Evolutionary conservation across 2,113 vertebrate species (phyloP).

Genomic region (Gopherus flavomarginatus): DNA sequence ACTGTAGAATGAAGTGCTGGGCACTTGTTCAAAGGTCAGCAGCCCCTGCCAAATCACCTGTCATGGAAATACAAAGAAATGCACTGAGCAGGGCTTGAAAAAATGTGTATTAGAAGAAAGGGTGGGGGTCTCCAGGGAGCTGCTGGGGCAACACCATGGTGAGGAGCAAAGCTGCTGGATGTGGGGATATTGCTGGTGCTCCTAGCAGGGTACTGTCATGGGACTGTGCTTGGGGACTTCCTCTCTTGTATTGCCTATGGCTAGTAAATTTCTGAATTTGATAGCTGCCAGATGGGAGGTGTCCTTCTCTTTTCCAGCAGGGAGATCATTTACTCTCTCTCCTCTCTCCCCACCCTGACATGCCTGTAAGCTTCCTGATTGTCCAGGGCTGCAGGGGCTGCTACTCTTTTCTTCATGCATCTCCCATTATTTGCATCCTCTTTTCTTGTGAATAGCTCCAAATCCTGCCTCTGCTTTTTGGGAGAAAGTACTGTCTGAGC

Average conservation of each 20-base stretch:
- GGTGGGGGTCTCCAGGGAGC: neutral
- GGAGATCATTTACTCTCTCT: neutral
- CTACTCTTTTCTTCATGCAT: neutral
- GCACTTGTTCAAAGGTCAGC: neutral
- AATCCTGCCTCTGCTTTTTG: neutral
- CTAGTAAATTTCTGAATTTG: neutral
- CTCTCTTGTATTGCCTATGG: neutral
- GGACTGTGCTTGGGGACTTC: neutral
- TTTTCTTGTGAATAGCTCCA: neutral
- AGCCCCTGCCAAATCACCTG: accelerated
- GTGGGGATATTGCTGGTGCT: neutral
- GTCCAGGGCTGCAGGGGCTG: neutral
- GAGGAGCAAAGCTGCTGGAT: neutral
- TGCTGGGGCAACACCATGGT: neutral
- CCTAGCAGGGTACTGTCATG: neutral
- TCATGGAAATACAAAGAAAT: neutral
- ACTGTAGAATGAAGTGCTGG: neutral
- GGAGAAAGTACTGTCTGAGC: neutral
- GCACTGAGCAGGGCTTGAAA: neutral
- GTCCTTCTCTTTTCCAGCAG: neutral
- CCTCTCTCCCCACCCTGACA: accelerated
- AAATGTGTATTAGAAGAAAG: neutral
- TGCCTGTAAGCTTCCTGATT: neutral
- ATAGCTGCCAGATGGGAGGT: neutral
- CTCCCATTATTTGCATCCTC: neutral